These are phyloP conservation scores for Cheilosia vulpina DNA, from an alignment of 2,888 invertebrate species.

Conservation along the genomic window DNA sequence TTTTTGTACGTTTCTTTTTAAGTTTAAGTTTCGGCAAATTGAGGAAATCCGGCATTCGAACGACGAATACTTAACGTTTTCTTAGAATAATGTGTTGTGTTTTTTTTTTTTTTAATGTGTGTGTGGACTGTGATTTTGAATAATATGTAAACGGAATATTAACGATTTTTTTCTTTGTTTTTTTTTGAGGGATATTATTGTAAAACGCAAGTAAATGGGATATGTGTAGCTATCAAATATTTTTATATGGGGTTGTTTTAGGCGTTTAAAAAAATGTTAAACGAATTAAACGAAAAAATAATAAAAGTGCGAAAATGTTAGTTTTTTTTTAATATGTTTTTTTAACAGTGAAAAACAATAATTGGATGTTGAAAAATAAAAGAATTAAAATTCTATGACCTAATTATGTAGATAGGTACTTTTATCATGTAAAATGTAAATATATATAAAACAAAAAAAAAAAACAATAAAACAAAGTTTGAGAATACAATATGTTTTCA, in stretches of 20 bases:
- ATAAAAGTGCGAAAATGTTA: slow-evolving; percentile 39
- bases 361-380: slow-evolving; percentile 22
- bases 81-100: slow-evolving; percentile 37
- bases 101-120: slow-evolving; percentile 53
- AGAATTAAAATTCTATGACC: slow-evolving; percentile 27
- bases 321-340: slow-evolving; percentile 24
- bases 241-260: slow-evolving; percentile 59
- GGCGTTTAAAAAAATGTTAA: slow-evolving; percentile 31
- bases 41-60: slow-evolving; percentile 40
- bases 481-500: slow-evolving; percentile 68
- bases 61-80: slow-evolving; percentile 27
- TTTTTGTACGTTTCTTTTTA: slow-evolving; percentile 23
- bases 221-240: slow-evolving; percentile 45
- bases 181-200: slow-evolving; percentile 44
- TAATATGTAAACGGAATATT: slow-evolving; percentile 52
- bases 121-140: slow-evolving; percentile 75
- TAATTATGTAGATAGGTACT: slow-evolving; percentile 35
- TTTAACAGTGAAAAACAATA: slow-evolving; percentile 23
- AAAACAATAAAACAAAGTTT: slow-evolving; percentile 55
- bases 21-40: slow-evolving; percentile 16
- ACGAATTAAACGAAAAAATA: slow-evolving; percentile 44
- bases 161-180: slow-evolving; percentile 44
- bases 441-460: slow-evolving; percentile 54
- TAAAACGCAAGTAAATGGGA: slow-evolving; percentile 58
- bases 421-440: slow-evolving; percentile 64